Conservation (phyloP, 2,113 vertebrate species). For the zebrafish (Danio rerio) region DNA sequence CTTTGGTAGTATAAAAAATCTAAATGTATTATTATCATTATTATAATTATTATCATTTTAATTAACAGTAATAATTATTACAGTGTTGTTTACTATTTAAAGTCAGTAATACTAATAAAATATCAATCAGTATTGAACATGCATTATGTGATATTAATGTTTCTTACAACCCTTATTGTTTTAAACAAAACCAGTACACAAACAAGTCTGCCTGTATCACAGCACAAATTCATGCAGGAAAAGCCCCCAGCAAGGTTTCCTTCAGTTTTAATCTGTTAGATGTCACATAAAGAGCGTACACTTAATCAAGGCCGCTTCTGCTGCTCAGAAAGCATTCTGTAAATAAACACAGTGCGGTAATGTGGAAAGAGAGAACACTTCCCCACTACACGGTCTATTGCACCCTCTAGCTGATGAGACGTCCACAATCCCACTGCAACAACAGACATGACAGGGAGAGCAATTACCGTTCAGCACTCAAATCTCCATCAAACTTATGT, state of each 20-base stretch:
- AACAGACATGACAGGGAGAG: conserved; percentile 50
- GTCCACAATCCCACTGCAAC: conserved; percentile 52
- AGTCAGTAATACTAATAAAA: not conserved
- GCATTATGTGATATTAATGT: not conserved
- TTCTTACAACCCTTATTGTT: not conserved
- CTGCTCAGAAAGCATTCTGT: conserved; percentile 54
- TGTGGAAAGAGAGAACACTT: conserved; percentile 46
- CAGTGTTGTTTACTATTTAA: too few species aligned
- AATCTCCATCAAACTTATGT: conserved; percentile 55
- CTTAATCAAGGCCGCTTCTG: conserved; percentile 56
- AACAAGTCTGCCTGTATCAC: conserved; percentile 14
- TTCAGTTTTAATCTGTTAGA: conserved; percentile 44
- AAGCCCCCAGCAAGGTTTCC: conserved; percentile 45
- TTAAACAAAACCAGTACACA: not conserved
- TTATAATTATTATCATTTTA: too few species aligned
- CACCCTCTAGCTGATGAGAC: conserved; percentile 63
- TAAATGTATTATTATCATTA: too few species aligned
- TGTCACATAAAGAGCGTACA: conserved; percentile 41
- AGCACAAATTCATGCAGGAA: conserved; percentile 50
- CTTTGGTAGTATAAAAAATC: too few species aligned
- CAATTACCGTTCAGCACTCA: conserved; percentile 41
- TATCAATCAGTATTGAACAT: not conserved
- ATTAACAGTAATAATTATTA: too few species aligned
- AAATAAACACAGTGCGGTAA: conserved; percentile 58
- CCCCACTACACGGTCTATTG: conserved; percentile 57